phyloP scores from a whole-genome alignment of 2,797 vertebrate species.

The Characodon lateralis region DNA sequence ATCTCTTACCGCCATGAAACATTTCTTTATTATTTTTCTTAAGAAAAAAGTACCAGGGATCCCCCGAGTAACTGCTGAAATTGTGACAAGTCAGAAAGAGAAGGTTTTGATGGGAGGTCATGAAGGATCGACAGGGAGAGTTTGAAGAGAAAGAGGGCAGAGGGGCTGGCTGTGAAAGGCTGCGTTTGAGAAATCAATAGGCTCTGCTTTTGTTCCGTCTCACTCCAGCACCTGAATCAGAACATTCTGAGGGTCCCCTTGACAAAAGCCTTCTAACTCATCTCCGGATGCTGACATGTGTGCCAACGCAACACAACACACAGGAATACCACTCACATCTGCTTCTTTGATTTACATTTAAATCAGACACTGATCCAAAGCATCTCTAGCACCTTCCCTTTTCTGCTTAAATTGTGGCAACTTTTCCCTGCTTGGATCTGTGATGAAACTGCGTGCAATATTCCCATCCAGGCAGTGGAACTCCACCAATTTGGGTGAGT shows the following conservation, averaged over 20 bases:
- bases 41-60: constrained; percentile 26
- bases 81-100: constrained; percentile 45
- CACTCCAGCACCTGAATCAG: constrained; percentile 66
- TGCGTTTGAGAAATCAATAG: constrained; percentile 76
- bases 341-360: constrained; percentile 47
- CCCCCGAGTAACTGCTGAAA: constrained; percentile 50
- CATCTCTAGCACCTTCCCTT: not conserved
- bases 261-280: constrained; percentile 44
- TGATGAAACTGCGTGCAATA: constrained; percentile 67
- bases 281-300: constrained; percentile 8
- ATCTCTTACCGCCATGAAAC: constrained; percentile 18
- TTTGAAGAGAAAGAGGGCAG: constrained; percentile 68
- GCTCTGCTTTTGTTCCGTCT: constrained; percentile 68
- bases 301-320: constrained; percentile 3
- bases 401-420: constrained; percentile 23
- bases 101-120: constrained; percentile 62
- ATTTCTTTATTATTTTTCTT: constrained; percentile 1
- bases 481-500: constrained; percentile 20
- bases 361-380: constrained; percentile 27
- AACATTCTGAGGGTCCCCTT: constrained; percentile 48
- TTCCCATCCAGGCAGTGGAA: constrained; percentile 18
- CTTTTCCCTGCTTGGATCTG: constrained; percentile 24
- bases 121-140: constrained; percentile 59
- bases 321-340: constrained; percentile 9
- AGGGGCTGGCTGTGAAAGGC: constrained; percentile 69